Conservation (phyloP, 1,140 invertebrate species). For the Panonychus citri region DNA sequence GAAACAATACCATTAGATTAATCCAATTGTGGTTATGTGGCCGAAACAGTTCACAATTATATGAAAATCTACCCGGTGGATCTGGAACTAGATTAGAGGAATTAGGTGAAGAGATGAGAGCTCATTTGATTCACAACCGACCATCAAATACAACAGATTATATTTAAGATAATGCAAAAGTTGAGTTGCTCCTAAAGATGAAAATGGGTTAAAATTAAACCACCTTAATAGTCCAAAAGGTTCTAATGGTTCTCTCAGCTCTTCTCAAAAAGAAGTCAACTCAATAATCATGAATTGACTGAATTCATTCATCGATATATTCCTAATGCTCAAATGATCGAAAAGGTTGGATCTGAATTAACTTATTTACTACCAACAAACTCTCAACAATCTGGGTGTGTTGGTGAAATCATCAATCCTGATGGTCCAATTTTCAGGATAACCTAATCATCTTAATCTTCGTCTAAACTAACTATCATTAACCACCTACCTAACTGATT, state of each 20-base stretch:
- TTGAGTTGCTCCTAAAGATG: too few species aligned
- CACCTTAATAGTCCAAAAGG: neutral
- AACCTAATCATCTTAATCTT: too few species aligned
- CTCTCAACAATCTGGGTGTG: slow-evolving; percentile 16
- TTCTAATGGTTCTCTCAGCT: neutral
- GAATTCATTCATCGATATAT: slow-evolving; percentile 25
- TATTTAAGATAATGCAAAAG: slow-evolving; percentile 15
- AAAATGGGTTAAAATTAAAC: too few species aligned
- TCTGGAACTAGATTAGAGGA: slow-evolving; percentile 14
- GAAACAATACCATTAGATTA: slow-evolving; percentile 12
- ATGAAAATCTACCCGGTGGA: slow-evolving; percentile 12
- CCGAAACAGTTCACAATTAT: slow-evolving; percentile 12
- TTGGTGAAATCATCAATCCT: too few species aligned
- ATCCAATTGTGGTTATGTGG: slow-evolving; percentile 14
- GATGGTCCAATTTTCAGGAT: too few species aligned
- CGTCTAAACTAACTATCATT: too few species aligned
- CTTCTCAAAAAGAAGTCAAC: too few species aligned
- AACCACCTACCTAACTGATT: too few species aligned
- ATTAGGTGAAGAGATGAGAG: slow-evolving; percentile 14
- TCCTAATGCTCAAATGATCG: slow-evolving; percentile 24
- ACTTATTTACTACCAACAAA: slow-evolving; percentile 26
- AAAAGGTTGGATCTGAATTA: slow-evolving; percentile 27
- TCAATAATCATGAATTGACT: too few species aligned
- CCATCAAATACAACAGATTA: slow-evolving; percentile 10
- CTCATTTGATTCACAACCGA: slow-evolving; percentile 10